Conservation (phyloP, 2,888 invertebrate species). For the Chymomyza caudatula region DNA sequence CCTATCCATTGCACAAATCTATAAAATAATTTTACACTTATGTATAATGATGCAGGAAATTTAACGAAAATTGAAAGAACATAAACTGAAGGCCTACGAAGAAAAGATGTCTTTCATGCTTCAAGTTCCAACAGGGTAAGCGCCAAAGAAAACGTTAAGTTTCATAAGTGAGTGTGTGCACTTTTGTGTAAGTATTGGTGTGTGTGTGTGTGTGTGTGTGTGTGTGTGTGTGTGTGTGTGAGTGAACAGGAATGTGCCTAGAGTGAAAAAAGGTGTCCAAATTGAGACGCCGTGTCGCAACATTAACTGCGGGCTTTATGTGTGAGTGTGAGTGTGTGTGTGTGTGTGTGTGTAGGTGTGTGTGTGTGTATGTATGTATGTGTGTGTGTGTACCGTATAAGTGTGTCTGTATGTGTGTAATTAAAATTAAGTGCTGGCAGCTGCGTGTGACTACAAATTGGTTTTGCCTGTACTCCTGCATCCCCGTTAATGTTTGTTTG, state of each 20-base stretch:
- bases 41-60: too few species aligned
- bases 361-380: slow-evolving; percentile 31
- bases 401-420: slow-evolving; percentile 36
- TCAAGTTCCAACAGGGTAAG: neutral
- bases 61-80: too few species aligned
- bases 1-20: too few species aligned
- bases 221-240: slow-evolving; percentile 15
- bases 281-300: slow-evolving; percentile 68
- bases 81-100: too few species aligned
- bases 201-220: slow-evolving; percentile 2
- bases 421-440: slow-evolving; percentile 66
- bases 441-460: slow-evolving; percentile 48
- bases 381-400: neutral
- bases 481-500: neutral
- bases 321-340: neutral
- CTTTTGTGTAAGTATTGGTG: slow-evolving; percentile 30
- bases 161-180: slow-evolving; percentile 25
- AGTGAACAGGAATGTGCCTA: neutral
- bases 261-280: slow-evolving; percentile 61
- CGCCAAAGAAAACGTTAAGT: too few species aligned
- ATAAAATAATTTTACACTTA: too few species aligned
- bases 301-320: slow-evolving; percentile 45
- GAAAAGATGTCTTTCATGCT: neutral
- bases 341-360: neutral
- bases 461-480: slow-evolving; percentile 51